These are phyloP conservation scores for Phyllostomus hastatus DNA, from an alignment of 2,113 vertebrate genomes.

Conservation along the genomic window DNA sequence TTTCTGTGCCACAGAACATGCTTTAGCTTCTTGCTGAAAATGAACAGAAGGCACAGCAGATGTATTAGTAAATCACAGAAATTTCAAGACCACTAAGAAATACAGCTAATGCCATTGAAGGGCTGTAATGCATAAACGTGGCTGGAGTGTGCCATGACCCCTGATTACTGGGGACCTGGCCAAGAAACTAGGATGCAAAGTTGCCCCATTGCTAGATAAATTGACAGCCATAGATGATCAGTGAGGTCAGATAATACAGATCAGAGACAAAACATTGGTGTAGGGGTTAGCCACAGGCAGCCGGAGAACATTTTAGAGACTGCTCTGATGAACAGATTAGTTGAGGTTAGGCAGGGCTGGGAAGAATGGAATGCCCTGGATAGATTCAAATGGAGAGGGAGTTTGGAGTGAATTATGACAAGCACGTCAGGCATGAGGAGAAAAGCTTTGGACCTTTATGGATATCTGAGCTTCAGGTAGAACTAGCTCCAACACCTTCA, in stretches of 20 bases:
- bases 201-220: neutral
- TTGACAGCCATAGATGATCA: neutral
- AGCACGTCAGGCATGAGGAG: neutral
- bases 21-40: slow-evolving; percentile 49
- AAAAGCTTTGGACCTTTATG: neutral
- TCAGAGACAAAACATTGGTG: neutral
- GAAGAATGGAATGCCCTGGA: neutral
- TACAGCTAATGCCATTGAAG: neutral
- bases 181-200: neutral
- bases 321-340: neutral
- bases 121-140: neutral
- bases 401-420: neutral
- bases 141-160: neutral
- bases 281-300: neutral
- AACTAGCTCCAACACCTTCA: neutral
- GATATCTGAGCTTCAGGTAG: neutral
- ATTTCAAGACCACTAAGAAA: slow-evolving; percentile 27
- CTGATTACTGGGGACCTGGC: neutral
- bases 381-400: neutral
- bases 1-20: slow-evolving; percentile 36
- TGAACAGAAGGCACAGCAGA: slow-evolving; percentile 63
- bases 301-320: neutral
- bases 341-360: neutral
- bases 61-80: slow-evolving; percentile 64
- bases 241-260: neutral